Base-by-base conservation (phyloP, 2,888 invertebrate genomes). In the Hydraecia micacea region DNA sequence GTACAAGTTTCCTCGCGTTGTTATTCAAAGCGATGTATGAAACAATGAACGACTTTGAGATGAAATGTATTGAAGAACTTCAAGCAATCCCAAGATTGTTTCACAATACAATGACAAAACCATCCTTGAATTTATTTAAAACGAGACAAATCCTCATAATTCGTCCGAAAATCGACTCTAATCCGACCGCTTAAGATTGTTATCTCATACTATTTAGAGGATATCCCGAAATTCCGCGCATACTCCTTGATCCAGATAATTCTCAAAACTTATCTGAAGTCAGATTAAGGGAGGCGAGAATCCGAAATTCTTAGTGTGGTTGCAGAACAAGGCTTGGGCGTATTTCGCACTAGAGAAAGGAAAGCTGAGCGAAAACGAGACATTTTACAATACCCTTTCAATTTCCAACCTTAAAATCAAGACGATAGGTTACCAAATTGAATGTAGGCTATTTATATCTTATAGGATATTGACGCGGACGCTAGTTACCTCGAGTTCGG, bases 271-370 rank as follows among this genome's bases (percentile, higher is more conserved):
- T 87, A 80, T 79, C 84, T 55, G 70, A 90, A 87, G 87, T 88
- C 81, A 83, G 88, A 87, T 90, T 90, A 88, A 80, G 86, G 81
- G 73, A 77, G 81, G 87, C 84, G 89, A 88, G 87, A 89, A 90
- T 86, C 73, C 81, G 71, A 86, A 87, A 89, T 88, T 90, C 89
- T 90, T 88, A 74, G 81, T 85, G 85, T 77, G 85, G 87, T 77
- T 83, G 76, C 84, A 82, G 84, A 84, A 86, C 88, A 85, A 83
- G 81, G 69, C 79, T 84, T 86, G 80, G 79, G 81, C 73, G 77
- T 86, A 86, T 84, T 77, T 83, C 79, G 84, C 78, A 88, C 84
- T 77, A 55, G 42, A 84, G 74, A 73, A 75, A 84, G 72, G 81
- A 62, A 76, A 79, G 68, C 60, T 39, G 75, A 75, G 73, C 63